These are phyloP conservation scores for Monochamus alternatus DNA, from an alignment of 2,888 invertebrate species.

Conservation along the genomic window DNA sequence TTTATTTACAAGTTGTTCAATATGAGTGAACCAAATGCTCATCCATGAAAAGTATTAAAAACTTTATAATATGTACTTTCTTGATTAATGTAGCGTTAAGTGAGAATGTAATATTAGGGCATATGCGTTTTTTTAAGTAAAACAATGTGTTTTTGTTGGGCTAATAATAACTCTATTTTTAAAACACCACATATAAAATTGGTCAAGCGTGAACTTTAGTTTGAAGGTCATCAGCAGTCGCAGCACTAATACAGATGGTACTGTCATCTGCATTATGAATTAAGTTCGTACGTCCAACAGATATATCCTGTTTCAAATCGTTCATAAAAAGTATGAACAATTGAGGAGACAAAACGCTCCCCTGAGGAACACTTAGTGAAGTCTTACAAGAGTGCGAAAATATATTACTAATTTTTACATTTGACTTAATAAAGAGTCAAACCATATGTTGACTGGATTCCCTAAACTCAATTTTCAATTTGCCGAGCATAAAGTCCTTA, in stretches of 20 bases:
- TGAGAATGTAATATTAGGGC: not conserved
- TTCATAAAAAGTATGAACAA: not conserved
- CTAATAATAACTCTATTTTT: conserved; percentile 2
- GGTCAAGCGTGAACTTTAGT: not conserved
- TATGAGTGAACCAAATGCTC: conserved; percentile 1
- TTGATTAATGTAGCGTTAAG: not conserved
- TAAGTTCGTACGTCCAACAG: not conserved
- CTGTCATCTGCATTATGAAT: not conserved
- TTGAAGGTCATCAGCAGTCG: not conserved
- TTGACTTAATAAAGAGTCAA: not conserved
- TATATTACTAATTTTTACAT: not conserved
- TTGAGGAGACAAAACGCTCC: not conserved
- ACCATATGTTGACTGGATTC: not conserved
- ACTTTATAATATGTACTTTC: not conserved
- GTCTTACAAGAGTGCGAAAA: not conserved
- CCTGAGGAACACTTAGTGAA: not conserved
- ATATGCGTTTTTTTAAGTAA: not conserved
- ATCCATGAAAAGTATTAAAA: not conserved
- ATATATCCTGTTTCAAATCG: not conserved
- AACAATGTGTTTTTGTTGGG: not conserved
- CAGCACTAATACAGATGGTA: conserved; percentile 1
- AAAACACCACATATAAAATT: conserved; percentile 1
- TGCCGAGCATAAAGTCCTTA: no score
- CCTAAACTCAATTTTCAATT: no score
- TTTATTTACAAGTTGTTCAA: conserved; percentile 1